Evolutionary conservation across 2,113 vertebrate species (phyloP).

Genomic region (Cyphomyrus discorhynchus): DNA sequence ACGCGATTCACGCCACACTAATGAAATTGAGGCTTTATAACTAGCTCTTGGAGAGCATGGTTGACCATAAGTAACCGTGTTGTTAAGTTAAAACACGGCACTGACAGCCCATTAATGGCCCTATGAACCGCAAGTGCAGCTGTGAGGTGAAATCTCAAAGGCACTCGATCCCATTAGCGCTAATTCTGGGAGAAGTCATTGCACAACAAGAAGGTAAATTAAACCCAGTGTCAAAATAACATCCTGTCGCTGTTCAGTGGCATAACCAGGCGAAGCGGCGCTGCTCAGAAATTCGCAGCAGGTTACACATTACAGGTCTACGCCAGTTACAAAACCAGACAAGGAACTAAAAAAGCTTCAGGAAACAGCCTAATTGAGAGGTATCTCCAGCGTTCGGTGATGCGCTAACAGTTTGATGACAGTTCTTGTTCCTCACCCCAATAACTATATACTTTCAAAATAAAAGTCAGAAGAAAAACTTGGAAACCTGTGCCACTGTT

Average conservation of each 20-base stretch:
- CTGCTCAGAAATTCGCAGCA: background rate
- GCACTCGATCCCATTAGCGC: background rate
- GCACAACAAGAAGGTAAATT: background rate
- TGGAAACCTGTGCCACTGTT: background rate
- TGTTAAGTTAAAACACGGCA: background rate
- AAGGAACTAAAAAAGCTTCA: background rate
- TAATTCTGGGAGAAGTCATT: background rate
- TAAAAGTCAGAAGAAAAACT: background rate
- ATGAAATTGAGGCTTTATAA: background rate
- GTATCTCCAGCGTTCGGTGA: background rate
- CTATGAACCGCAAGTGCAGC: background rate
- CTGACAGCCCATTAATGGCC: background rate
- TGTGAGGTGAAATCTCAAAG: background rate
- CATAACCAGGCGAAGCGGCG: background rate
- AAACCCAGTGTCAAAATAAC: background rate
- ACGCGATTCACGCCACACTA: background rate
- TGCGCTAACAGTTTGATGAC: background rate
- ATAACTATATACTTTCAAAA: background rate
- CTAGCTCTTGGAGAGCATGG: background rate
- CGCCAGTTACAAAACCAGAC: background rate
- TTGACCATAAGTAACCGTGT: background rate
- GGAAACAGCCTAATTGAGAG: background rate
- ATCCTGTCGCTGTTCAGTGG: background rate
- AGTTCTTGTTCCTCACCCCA: background rate
- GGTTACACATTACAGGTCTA: background rate